Evolutionary conservation across 2,888 invertebrate genomes (phyloP), one percentile per base, ranked within the genome.

Genomic region (Polydesmus complanatus): DNA sequence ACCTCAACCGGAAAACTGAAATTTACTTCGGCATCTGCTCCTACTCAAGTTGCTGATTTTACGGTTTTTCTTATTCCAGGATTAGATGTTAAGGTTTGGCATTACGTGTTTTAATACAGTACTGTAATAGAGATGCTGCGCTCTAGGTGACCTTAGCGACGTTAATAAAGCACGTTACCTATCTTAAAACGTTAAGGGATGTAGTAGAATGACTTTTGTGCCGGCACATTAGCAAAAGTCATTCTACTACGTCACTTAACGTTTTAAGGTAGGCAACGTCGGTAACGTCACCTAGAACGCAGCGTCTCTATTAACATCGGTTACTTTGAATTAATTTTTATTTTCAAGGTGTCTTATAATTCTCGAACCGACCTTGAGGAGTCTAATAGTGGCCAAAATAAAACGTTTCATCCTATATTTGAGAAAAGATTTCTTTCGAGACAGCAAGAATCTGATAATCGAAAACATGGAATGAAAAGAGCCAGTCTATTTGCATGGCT

Each of bases 401-500:
- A n/a, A n/a, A 14, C 22, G 49, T 27, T 48, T 51, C 23, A 50
- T n/a, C 23, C 37, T n/a, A 11, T 51, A n/a, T 25, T 47, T 27
- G 61, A 48, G 21, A 14, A 11, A n/a, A 25, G 55, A n/a, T 58
- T 50, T 25, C 22, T 27, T 53, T 25, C 37, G 14, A 25, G 54
- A 25, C 54, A 23, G 37, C 8, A n/a, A 37, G 37, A 37, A 37
- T 27, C 27, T 37, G 61, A 48, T 1, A 54, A 54, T 14, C 54
- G 55, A 18, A 67, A 65, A 62, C 27, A 57, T 54, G 69, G 84
- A 66, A 82, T 81, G 61, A 96, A 91, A 76, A 91, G 86, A 73
- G 96, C 87, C 61, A 88, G 88, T 65, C 76, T 97, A 66, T 88
- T 93, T 78, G 86, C 91, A 1, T 96, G 95, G 90, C 86, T 95